phyloP scores from a whole-genome alignment of 1,140 invertebrate species.

The Apis cerana region DNA sequence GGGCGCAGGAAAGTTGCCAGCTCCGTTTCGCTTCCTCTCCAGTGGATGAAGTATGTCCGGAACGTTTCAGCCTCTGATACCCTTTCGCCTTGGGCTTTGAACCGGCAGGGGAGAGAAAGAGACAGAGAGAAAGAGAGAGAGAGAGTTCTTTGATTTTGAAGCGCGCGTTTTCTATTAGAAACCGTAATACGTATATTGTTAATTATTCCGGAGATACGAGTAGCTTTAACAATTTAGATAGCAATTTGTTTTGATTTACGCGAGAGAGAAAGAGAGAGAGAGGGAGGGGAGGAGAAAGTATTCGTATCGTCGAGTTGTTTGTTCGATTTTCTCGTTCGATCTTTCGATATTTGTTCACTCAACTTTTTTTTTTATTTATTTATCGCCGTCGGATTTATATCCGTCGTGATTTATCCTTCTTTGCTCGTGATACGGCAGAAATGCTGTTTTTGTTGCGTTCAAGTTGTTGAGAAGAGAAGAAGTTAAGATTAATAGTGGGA shows the following conservation, averaged over 20 bases:
- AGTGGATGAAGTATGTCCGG: not conserved
- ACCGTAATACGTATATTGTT: too few relatives aligned
- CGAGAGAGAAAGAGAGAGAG: not conserved
- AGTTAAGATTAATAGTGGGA: not conserved
- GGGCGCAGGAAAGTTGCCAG: not conserved
- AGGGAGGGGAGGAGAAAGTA: too few relatives aligned
- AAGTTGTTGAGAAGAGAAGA: not conserved
- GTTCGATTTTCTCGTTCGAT: too few relatives aligned
- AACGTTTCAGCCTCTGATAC: not conserved
- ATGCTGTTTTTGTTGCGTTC: not conserved
- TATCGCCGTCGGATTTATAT: too few relatives aligned
- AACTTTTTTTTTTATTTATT: too few relatives aligned
- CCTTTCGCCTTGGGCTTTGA: not conserved
- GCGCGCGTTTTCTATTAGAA: not conserved
- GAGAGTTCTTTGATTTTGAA: not conserved
- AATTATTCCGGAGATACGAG: not conserved
- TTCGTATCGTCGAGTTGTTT: too few relatives aligned
- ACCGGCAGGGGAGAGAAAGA: too few relatives aligned
- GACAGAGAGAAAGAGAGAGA: not conserved
- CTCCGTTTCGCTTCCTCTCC: constrained; percentile 14
- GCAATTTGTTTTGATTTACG: not conserved
- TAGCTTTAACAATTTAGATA: too few relatives aligned
- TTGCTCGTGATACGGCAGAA: not conserved
- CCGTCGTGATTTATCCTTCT: too few relatives aligned
- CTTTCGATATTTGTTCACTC: too few relatives aligned